phyloP scores from a whole-genome alignment of 2,113 vertebrate genomes.

The Ceyx melanurus region DNA sequence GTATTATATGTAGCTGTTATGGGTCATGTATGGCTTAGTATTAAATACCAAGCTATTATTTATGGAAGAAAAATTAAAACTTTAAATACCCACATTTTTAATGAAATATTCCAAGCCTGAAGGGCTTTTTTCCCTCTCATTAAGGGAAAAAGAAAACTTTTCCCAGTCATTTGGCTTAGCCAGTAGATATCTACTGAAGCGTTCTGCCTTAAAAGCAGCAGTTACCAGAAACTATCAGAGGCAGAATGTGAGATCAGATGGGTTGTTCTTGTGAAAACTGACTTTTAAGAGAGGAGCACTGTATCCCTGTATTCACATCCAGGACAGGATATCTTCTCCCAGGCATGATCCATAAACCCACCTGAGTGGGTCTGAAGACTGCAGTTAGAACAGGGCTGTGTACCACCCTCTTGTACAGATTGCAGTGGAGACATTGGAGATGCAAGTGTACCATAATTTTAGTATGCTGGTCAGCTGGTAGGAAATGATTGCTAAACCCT shows the following conservation, averaged over 20 bases:
- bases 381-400: not conserved
- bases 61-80: not conserved
- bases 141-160: not conserved
- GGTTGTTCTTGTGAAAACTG: not conserved
- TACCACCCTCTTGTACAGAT: not conserved
- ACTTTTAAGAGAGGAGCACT: not conserved
- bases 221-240: not conserved
- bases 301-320: not conserved
- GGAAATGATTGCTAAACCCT: not conserved
- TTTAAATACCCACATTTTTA: not conserved
- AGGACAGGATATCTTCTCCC: not conserved
- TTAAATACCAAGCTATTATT: not conserved
- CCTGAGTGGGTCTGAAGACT: not conserved
- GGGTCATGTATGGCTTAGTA: not conserved
- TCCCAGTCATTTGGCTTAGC: not conserved
- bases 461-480: not conserved
- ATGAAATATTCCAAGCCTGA: not conserved
- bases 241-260: not conserved
- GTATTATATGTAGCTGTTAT: slow-evolving; percentile 15
- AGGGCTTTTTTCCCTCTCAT: not conserved
- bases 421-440: not conserved
- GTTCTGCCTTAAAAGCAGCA: not conserved
- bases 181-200: not conserved
- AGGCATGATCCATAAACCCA: not conserved
- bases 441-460: too few species aligned